These are phyloP conservation scores for Psilopogon haemacephalus DNA, from an alignment of 2,113 vertebrate species.

Conservation along the genomic window DNA sequence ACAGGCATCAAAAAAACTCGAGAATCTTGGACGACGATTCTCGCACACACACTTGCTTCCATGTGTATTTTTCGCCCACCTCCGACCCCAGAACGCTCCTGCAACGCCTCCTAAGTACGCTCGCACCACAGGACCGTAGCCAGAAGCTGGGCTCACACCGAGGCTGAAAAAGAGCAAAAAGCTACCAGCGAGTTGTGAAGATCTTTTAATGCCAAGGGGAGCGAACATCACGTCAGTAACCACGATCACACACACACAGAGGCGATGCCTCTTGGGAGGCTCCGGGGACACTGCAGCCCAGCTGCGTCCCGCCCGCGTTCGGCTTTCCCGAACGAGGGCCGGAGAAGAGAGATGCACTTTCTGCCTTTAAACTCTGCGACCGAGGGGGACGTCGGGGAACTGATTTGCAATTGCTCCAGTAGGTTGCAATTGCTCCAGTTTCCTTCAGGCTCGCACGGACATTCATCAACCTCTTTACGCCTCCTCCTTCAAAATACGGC, in stretches of 20 bases:
- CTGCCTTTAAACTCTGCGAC: neutral
- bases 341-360: neutral
- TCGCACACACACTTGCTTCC: neutral
- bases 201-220: too few relatives aligned
- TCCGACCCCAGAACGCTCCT: neutral
- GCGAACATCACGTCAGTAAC: neutral
- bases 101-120: accelerated
- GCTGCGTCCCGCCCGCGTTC: accelerated
- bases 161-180: neutral
- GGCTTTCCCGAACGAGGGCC: neutral
- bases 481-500: neutral
- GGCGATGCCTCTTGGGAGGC: too few relatives aligned
- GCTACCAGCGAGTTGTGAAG: neutral
- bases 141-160: neutral
- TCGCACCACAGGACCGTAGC: accelerated
- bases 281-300: accelerated
- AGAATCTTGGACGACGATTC: neutral
- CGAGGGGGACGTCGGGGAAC: accelerated
- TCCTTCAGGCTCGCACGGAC: accelerated
- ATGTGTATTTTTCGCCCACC: neutral
- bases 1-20: neutral
- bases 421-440: neutral
- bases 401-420: too few relatives aligned
- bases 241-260: accelerated
- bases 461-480: accelerated